Evolutionary conservation across 2,888 invertebrate species (phyloP).

Genomic region (Melanotus villosus): DNA sequence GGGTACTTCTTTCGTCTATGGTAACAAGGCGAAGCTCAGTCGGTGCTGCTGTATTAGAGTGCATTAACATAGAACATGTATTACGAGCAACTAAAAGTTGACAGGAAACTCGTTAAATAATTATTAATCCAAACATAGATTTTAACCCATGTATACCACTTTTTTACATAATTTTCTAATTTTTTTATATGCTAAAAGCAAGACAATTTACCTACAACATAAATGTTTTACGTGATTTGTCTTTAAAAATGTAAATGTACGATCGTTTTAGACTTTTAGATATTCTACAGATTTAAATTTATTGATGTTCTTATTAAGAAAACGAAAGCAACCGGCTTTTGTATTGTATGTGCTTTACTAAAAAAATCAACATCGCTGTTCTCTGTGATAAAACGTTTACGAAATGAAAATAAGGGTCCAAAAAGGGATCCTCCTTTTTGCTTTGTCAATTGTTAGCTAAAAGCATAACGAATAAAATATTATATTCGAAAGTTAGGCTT

Average conservation of each 20-base stretch:
- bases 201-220: no score
- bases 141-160: no score
- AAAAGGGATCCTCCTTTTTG: neutral
- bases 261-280: no score
- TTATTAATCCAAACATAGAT: neutral
- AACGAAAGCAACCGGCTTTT: no score
- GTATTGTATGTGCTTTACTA: constrained; percentile 19
- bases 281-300: no score
- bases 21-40: constrained; percentile 76
- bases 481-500: constrained; percentile 8
- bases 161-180: no score
- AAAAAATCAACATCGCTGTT: constrained; percentile 25
- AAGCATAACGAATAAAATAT: constrained; percentile 1
- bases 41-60: constrained; percentile 77
- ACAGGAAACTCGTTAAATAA: constrained; percentile 9
- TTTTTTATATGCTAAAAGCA: no score
- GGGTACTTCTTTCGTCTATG: constrained; percentile 79
- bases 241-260: no score
- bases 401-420: constrained; percentile 5
- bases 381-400: constrained; percentile 26
- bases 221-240: no score
- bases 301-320: no score
- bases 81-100: constrained; percentile 54
- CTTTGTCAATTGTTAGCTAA: constrained; percentile 13
- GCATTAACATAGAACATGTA: constrained; percentile 73